These are phyloP conservation scores for Danionella dracula DNA, from an alignment of 2,797 vertebrate genomes.

Conservation along the genomic window DNA sequence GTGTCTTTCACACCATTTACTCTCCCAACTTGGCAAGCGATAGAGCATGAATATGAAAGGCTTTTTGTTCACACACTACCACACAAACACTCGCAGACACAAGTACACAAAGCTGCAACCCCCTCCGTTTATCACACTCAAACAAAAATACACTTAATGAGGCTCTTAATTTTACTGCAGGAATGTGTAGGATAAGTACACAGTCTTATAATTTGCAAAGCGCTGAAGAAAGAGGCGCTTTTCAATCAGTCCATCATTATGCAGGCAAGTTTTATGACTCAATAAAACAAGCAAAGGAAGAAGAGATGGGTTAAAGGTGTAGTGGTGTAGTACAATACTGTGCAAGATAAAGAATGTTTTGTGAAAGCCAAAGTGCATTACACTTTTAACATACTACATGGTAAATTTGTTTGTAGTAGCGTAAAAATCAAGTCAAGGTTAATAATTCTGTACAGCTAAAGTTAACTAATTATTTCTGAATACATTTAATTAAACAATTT, in stretches of 20 bases:
- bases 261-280: slow-evolving; percentile 8
- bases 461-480: too few species aligned
- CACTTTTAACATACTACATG: too few species aligned
- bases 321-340: neutral
- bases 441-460: too few species aligned
- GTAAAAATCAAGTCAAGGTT: too few species aligned
- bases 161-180: slow-evolving; percentile 22
- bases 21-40: slow-evolving; percentile 9
- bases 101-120: neutral
- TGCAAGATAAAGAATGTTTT: neutral
- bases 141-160: slow-evolving; percentile 30
- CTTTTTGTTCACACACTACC: slow-evolving; percentile 12
- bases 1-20: slow-evolving; percentile 16
- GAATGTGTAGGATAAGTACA: slow-evolving; percentile 3
- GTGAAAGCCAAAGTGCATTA: too few species aligned
- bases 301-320: slow-evolving; percentile 4
- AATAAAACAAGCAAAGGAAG: slow-evolving; percentile 1
- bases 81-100: slow-evolving; percentile 6
- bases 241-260: slow-evolving; percentile 31
- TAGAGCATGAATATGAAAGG: slow-evolving; percentile 28
- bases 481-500: too few species aligned
- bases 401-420: too few species aligned
- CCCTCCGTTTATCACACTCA: slow-evolving; percentile 27
- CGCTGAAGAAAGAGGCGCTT: slow-evolving; percentile 25
- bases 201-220: slow-evolving; percentile 35